Base-by-base conservation (phyloP, 1,140 invertebrate genomes). In the Cotesia chilonis region DNA sequence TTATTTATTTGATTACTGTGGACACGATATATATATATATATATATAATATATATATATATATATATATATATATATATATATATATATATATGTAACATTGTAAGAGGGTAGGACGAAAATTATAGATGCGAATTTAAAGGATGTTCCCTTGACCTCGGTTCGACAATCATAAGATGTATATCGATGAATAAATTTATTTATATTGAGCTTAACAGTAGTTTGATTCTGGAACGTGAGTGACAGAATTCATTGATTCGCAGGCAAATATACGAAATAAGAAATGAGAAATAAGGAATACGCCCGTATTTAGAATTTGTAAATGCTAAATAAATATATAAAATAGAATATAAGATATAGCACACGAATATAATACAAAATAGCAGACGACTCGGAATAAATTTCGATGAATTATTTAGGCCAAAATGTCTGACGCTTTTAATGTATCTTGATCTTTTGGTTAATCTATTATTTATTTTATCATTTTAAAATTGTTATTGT, bases 211-310 rank as follows among this genome's bases (percentile, higher is more conserved):
- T 28, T 28, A 28, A 28, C 28, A 28, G 28, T 52, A 47, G 35
- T 68, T 4, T 68, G 35, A n/a, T 2, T 52, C 6, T 12, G n/a
- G 52, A 12, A 10, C 10, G 9, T 9, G 35, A 14, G 41, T 47
- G 59, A 69, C 55, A 14, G 59, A 69, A 69, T 69, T 69, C 68
- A 69, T 69, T 35, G 41, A 69, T 69, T 60, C 35, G 57, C 57
- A 20, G 52, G 12, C 20, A 12, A 57, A 10, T 28, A 28, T 28
- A 28, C 28, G 28, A 28, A 28, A 28, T 28, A 28, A 2, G 28
- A 28, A 28, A 28, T 28, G 28, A 28, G 1, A 28, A 28, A 28
- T 7, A 14, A 67, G 17, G 47, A 17, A 67, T 28, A 6, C 14
- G 10, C 35, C 12, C n/a, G 60, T 35, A 20, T 10, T n/a, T 35